These are phyloP conservation scores for Xiphophorus hellerii DNA, from an alignment of 2,113 vertebrate genomes.

Conservation along the genomic window DNA sequence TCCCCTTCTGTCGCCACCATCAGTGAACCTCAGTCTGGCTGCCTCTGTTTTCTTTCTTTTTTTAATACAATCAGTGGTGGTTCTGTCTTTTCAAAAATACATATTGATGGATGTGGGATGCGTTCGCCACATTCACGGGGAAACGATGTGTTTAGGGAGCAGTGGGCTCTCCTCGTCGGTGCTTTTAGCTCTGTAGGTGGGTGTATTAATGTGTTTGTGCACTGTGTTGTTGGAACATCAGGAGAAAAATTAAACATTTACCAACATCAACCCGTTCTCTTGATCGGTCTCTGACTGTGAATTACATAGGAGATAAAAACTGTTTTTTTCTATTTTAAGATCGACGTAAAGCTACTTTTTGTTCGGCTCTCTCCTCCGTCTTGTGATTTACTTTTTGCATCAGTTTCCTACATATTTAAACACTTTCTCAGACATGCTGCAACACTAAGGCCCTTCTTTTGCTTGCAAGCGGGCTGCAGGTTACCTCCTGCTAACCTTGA, in stretches of 20 bases:
- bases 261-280: no score
- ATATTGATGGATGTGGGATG: not conserved
- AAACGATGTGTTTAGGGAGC: not conserved
- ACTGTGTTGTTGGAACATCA: not conserved
- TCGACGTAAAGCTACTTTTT: not conserved
- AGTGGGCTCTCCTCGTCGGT: not conserved
- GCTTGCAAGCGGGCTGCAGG: slow-evolving; percentile 46
- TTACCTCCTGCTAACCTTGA: slow-evolving; percentile 78
- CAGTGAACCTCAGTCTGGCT: slow-evolving; percentile 7
- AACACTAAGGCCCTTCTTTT: slow-evolving; percentile 13
- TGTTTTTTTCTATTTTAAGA: not conserved
- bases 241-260: not conserved
- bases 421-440: slow-evolving; percentile 16
- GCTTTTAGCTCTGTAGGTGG: no score
- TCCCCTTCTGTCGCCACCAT: slow-evolving; percentile 35
- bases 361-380: not conserved
- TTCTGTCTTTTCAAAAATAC: slow-evolving; percentile 1
- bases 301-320: not conserved
- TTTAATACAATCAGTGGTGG: not conserved
- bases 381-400: not conserved
- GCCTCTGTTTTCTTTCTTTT: not conserved
- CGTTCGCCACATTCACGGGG: not conserved
- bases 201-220: not conserved
- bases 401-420: slow-evolving; percentile 7
- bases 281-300: not conserved